Evolutionary conservation across 2,113 vertebrate genomes (phyloP).

Genomic region (Paradisaea rubra): DNA sequence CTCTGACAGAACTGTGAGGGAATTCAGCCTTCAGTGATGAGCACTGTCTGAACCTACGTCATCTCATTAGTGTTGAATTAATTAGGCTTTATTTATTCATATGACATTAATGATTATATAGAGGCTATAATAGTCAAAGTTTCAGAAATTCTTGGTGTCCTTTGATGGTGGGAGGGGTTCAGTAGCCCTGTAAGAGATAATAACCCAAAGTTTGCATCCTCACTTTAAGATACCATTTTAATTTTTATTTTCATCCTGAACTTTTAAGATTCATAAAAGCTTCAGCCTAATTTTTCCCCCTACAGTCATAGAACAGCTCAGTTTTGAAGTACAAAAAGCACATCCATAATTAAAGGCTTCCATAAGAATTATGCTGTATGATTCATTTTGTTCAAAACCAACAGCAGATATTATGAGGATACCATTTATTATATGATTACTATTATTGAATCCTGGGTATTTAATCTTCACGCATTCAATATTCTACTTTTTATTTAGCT

Average conservation of each 20-base stretch:
- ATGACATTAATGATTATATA: conserved; percentile 26
- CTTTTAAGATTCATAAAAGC: conserved; percentile 5
- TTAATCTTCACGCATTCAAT: not conserved
- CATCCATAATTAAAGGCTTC: conserved; percentile 33
- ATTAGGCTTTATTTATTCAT: conserved; percentile 52
- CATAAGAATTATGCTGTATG: not conserved
- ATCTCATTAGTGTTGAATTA: conserved; percentile 31
- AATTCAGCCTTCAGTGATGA: not conserved
- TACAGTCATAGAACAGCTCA: not conserved
- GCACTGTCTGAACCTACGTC: not conserved
- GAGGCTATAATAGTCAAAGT: not conserved
- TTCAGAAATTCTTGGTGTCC: not conserved
- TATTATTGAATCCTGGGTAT: not conserved
- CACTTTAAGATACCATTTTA: not conserved
- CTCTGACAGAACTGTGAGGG: not conserved
- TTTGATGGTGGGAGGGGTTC: not conserved
- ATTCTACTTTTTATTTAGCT: not conserved
- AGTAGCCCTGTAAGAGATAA: not conserved
- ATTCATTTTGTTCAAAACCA: conserved; percentile 48
- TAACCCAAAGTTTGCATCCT: not conserved
- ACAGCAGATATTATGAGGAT: not conserved
- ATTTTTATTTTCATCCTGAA: not conserved
- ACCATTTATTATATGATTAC: conserved; percentile 19
- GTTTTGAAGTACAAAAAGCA: conserved; percentile 24
- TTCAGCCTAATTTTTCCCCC: conserved; percentile 12